Conservation (phyloP, 1,140 invertebrate species). For the Calosoma granatense region DNA sequence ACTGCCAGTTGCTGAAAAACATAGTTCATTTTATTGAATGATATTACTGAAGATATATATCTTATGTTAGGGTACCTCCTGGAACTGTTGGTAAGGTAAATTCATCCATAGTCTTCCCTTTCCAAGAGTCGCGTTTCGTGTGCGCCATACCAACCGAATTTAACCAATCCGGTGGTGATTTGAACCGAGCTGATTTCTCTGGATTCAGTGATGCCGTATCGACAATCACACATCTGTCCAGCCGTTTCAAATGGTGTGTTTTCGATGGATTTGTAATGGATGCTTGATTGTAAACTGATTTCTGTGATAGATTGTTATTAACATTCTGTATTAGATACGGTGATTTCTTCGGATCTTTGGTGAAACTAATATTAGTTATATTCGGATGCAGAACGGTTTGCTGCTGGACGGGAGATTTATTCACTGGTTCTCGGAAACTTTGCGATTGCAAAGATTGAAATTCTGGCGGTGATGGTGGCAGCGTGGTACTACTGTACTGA, state of each 20-base stretch:
- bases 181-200: not conserved
- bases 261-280: conserved; percentile 20
- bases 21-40: conserved; percentile 7
- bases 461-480: conserved; percentile 20
- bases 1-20: conserved; percentile 36
- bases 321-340: conserved; percentile 24
- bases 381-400: conserved; percentile 27
- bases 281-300: conserved; percentile 18
- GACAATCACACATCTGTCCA: not conserved
- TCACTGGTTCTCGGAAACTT: conserved; percentile 18
- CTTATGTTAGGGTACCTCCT: conserved; percentile 30
- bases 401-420: conserved; percentile 21
- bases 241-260: conserved; percentile 14
- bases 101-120: conserved; percentile 29
- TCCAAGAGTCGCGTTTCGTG: conserved; percentile 4
- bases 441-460: conserved; percentile 25
- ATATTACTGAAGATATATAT: not conserved
- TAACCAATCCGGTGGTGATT: not conserved
- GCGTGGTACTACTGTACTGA: not conserved
- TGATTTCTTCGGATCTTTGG: conserved; percentile 23
- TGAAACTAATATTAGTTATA: conserved; percentile 31
- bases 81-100: conserved; percentile 39
- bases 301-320: conserved; percentile 14
- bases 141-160: not conserved
- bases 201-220: not conserved